Evolutionary conservation across 2,888 invertebrate species (phyloP).

Genomic region (Melipona bicolor): DNA sequence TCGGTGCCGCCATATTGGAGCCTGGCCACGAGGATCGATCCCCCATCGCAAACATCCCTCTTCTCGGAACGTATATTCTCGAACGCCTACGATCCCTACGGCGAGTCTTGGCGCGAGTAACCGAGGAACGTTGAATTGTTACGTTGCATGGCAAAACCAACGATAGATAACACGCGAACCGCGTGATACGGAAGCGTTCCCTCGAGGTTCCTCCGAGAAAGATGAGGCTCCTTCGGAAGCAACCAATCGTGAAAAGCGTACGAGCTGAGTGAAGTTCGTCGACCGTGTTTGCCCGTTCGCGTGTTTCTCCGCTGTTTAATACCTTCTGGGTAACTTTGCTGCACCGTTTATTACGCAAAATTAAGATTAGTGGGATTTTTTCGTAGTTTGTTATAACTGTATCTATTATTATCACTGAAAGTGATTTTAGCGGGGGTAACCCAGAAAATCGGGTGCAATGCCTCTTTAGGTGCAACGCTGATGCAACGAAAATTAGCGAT

Average conservation of each 20-base stretch:
- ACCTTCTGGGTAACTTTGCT: neutral
- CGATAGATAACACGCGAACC: conserved; percentile 23
- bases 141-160: conserved; percentile 34
- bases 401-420: too few species aligned
- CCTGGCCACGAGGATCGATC: neutral
- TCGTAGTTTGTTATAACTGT: too few species aligned
- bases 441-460: too few species aligned
- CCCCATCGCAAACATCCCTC: neutral
- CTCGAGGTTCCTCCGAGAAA: neutral
- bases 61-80: conserved; percentile 6
- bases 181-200: neutral
- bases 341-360: neutral
- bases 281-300: neutral
- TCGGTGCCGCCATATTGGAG: conserved; percentile 34
- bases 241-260: conserved; percentile 1
- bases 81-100: neutral
- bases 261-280: neutral
- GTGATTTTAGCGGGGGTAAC: too few species aligned
- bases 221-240: neutral
- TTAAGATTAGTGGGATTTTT: neutral
- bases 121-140: conserved; percentile 25
- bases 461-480: too few species aligned
- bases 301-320: neutral
- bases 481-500: too few species aligned
- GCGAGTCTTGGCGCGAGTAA: neutral